Evolutionary conservation across 2,888 invertebrate species (phyloP).

Genomic region (Pegoplata infirma): DNA sequence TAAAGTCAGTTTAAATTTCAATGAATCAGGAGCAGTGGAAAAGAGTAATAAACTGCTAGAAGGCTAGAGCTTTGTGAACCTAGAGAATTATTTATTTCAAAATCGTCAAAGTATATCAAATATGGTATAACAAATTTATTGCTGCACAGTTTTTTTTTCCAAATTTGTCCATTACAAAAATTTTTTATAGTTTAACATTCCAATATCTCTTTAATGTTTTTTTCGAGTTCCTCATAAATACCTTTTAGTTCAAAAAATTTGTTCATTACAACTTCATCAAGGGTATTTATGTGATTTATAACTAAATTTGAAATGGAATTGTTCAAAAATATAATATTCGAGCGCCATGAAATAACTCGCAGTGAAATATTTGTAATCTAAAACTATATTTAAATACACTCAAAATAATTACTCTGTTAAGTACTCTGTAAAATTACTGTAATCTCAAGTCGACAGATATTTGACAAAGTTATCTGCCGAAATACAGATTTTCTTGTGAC

Average conservation of each 20-base stretch:
- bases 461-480: too few species aligned
- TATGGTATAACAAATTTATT: conserved; percentile 23
- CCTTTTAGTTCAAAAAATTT: conserved; percentile 25
- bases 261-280: conserved; percentile 17
- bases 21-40: conserved; percentile 27
- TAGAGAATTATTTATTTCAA: too few species aligned
- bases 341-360: too few species aligned
- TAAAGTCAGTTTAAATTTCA: conserved; percentile 29
- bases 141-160: conserved; percentile 17
- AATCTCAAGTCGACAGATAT: too few species aligned
- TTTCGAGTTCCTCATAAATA: conserved; percentile 37
- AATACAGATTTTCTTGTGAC: too few species aligned
- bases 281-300: not conserved
- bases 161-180: conserved; percentile 26
- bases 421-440: too few species aligned
- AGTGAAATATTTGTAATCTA: too few species aligned
- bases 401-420: too few species aligned
- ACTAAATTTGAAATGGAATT: not conserved
- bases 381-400: too few species aligned
- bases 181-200: conserved; percentile 18
- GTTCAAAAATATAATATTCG: conserved; percentile 7
- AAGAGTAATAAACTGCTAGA: conserved; percentile 39
- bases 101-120: too few species aligned
- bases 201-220: not conserved
- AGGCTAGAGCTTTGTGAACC: conserved; percentile 19